A percentile compares a stretch with the other conserved stretches of the same genome.
Evolutionary conservation across 2,888 invertebrate species (phyloP).

Genomic region (Agrenia bidenticulata): DNA sequence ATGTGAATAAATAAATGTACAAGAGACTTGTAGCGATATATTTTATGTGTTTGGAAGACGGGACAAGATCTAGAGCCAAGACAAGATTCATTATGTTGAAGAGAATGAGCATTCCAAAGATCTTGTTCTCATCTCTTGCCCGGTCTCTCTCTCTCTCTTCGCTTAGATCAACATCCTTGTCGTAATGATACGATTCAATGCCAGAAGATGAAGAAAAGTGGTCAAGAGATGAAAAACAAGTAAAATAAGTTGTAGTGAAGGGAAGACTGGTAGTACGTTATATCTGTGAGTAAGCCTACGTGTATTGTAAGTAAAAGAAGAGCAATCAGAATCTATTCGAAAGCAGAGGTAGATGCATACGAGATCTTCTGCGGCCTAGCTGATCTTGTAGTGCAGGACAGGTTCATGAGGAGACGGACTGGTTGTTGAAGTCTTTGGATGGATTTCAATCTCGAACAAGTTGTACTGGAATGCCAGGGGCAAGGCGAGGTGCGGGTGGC

Average conservation of each 20-base stretch:
- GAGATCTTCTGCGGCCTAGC: not conserved
- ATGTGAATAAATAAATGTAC: not conserved
- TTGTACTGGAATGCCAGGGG: conserved; percentile 52
- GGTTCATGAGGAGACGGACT: conserved; percentile 8
- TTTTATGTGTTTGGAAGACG: too few relatives aligned
- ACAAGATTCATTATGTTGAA: not conserved
- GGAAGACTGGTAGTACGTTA: not conserved
- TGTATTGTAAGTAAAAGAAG: conserved; percentile 23
- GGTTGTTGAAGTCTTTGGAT: conserved; percentile 20
- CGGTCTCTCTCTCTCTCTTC: conserved; percentile 7
- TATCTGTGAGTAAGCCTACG: not conserved
- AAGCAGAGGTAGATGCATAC: conserved; percentile 6
- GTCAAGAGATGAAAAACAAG: conserved; percentile 23
- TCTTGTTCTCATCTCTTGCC: conserved; percentile 15
- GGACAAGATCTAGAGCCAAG: too few relatives aligned
- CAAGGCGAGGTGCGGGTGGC: conserved; percentile 54
- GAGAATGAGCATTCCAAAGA: conserved; percentile 1
- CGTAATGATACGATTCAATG: conserved; percentile 18
- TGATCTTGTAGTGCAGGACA: conserved; percentile 5
- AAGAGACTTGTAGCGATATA: too few relatives aligned
- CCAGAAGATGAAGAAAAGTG: conserved; percentile 14
- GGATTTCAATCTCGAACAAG: conserved; percentile 9
- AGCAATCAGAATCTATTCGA: conserved; percentile 25
- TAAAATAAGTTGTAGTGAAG: conserved; percentile 16
- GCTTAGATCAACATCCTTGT: conserved; percentile 17